Base-by-base conservation (phyloP, 2,113 vertebrate genomes). In the Ornithorhynchus anatinus region DNA sequence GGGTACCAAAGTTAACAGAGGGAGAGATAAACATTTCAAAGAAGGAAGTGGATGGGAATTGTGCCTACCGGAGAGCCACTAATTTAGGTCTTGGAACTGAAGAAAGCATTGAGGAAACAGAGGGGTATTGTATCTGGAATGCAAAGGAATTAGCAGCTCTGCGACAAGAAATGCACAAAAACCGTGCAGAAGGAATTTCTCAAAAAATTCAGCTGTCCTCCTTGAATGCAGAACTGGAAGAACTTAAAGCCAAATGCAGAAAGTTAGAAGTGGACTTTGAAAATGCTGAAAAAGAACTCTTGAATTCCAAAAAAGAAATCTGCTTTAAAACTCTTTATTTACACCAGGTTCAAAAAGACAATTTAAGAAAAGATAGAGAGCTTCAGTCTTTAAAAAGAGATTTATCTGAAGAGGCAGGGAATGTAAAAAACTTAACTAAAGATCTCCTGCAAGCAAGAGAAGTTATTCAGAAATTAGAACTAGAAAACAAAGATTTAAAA, bases 241-340 rank as follows among this genome's bases (percentile, higher is more conserved):
- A 80, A n/a, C 84, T 75, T n/a, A 39, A 45, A 52, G 64, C 71
- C 45, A 77, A 78, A 61, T 81, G 42, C 61, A 77, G 47, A 62
- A 50, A 80, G 67, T 75, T 91, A 19, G 77, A 75, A 57, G 32
- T 58, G 16, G 77, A 89, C 22, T 83, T 86, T 39, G 88, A 82
- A 29, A 74, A 69, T 10, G 59, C 71, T 1, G 87, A 81, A 68
- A 56, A 70, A 69, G 78, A 89, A 64, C 47, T 86, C 44, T 23
- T 69, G 38, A 58, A 52, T 2, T 86, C 77, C 32, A 85, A 76
- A 72, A 84, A 58, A 4, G 75, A 72, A 40, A 10, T 19, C 32
- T n/a, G 8, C 9, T 39, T 38, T 2, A 70, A 70, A 75, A 19
- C 16, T 22, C 38, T 84, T 23, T 42, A 48, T 12, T 23, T 75